phyloP scores from a whole-genome alignment of 2,113 vertebrate genomes.

The Larimichthys polyactis region DNA sequence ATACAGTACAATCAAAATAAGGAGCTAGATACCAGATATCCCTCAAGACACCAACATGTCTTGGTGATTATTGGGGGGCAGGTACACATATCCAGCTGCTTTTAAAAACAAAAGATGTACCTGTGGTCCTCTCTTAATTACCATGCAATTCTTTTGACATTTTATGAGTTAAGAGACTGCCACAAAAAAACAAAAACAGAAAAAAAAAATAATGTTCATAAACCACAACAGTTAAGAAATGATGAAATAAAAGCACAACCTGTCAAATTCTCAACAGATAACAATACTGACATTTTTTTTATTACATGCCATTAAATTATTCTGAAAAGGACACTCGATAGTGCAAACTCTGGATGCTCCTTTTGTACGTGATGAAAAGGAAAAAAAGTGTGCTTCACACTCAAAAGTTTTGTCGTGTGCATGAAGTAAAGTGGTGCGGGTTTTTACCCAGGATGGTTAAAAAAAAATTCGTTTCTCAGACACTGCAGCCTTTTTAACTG shows the following conservation, averaged over 20 bases:
- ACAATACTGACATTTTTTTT: conserved; percentile 79
- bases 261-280: conserved; percentile 78
- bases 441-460: conserved; percentile 39
- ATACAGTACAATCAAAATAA: conserved; percentile 75
- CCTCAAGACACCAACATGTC: conserved; percentile 71
- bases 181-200: conserved; percentile 42
- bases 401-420: conserved; percentile 30
- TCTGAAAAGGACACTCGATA: conserved; percentile 69
- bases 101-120: conserved; percentile 71
- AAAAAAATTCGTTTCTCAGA: conserved; percentile 47
- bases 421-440: conserved; percentile 51
- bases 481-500: conserved; percentile 68
- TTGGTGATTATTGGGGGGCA: conserved; percentile 62
- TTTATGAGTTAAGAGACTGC: conserved; percentile 76
- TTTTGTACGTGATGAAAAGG: conserved; percentile 37
- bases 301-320: conserved; percentile 82
- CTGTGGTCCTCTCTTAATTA: conserved; percentile 75
- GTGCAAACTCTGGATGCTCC: conserved; percentile 76
- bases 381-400: conserved; percentile 64
- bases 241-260: conserved; percentile 66
- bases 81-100: conserved; percentile 72
- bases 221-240: conserved; percentile 78
- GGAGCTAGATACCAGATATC: conserved; percentile 70
- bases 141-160: conserved; percentile 82
- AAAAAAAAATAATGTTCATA: conserved; percentile 55